Base-by-base conservation (phyloP, 2,888 invertebrate species). In the Hypena proboscidalis region DNA sequence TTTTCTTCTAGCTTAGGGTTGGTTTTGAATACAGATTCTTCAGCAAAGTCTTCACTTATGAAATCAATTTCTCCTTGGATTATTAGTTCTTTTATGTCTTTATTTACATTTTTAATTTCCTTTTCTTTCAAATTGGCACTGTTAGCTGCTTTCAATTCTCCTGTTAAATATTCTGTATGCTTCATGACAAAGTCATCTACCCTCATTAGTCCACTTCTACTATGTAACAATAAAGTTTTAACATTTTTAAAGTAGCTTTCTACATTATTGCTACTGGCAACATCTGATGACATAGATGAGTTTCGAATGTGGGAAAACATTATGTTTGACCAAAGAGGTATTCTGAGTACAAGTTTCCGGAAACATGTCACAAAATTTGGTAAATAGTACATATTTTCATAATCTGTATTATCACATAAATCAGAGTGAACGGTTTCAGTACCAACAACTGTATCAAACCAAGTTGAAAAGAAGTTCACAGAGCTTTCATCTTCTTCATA, bases 231-330 rank as follows among this genome's bases (percentile, higher is more conserved):
- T 13, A 37, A 21, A 23, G 23, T 25, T 32, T 43, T 43, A 5
- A 43, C 21, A 43, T 17, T 43, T 15, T 43, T 47, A 20, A 47
- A 47, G 25, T 47, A 47, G 10, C 47, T 47, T 42, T 47, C 42
- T 10, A 37, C 9, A 3, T 42, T 42, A 37, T 23, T 30, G 14
- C 47, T 47, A 25, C 41, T 38, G 11, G 47, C 39, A 10, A 11
- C 27, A 38, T 42, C 38, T n/a, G n/a, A n/a, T n/a, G n/a, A n/a
- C n/a, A n/a, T n/a, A n/a, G n/a, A n/a, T n/a, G n/a, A n/a, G 23
- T 27, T 26, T 32, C 6, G 5, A 20, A 29, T 8, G 13, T 35
- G 31, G 26, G 19, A 36, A 25, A 27, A 36, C 41, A 42, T 42
- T 17, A 48, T 10, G 38, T 48, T 48, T 6, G 42, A 34, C 37